phyloP scores from a whole-genome alignment of 2,888 invertebrate genomes.

The Eupelmus urozonus region DNA sequence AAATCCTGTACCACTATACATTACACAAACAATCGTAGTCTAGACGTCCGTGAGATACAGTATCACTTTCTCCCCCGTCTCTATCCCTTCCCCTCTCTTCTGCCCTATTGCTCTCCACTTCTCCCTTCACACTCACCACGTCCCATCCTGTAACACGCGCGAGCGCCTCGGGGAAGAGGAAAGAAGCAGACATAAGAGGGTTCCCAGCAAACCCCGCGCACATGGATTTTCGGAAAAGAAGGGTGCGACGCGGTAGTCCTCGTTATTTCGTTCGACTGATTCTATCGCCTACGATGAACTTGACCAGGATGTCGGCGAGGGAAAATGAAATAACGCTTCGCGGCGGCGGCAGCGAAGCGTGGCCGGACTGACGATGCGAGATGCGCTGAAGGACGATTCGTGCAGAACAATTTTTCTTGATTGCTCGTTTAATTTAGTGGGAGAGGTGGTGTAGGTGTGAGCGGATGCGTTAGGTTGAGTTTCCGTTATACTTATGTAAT shows the following conservation, averaged over 20 bases:
- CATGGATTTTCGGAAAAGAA: background rate
- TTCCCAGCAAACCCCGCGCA: background rate
- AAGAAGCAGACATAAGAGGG: background rate
- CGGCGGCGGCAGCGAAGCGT: too few species aligned
- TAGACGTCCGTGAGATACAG: too few species aligned
- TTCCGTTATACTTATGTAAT: too few species aligned
- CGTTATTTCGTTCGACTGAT: constrained; percentile 27
- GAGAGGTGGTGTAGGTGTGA: background rate
- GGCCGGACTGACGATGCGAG: constrained; percentile 3
- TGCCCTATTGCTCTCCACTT: background rate
- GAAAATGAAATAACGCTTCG: constrained; percentile 24
- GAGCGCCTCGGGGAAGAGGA: constrained; percentile 1
- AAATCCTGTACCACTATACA: too few species aligned
- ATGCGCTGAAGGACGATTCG: too few species aligned
- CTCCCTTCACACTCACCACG: background rate
- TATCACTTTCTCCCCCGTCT: too few species aligned
- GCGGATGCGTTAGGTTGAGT: background rate
- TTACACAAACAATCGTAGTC: too few species aligned
- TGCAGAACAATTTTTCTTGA: background rate
- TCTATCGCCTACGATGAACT: background rate
- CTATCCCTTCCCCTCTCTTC: background rate
- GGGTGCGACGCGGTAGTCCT: background rate
- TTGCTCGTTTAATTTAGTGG: constrained; percentile 21
- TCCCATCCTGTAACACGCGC: background rate
- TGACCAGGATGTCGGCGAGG: background rate